Percentiles rank a stretch among this genome's conserved stretches.
phyloP scores from a whole-genome alignment of 2,113 vertebrate genomes.

The Psephotus haematonotus region DNA sequence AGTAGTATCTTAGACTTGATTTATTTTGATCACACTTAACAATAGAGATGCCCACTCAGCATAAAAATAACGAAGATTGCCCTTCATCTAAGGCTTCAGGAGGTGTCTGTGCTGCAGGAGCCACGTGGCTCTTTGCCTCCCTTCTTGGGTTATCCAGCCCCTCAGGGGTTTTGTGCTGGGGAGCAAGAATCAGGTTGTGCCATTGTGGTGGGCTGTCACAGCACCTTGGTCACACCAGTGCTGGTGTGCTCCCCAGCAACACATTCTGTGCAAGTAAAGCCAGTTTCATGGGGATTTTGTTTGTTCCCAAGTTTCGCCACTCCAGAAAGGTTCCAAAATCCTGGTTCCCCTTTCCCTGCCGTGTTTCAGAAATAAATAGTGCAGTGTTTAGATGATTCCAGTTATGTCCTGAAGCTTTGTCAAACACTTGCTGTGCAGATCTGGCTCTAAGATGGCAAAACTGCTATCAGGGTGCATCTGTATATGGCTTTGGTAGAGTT shows the following conservation, averaged over 20 bases:
- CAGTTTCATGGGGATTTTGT: neutral
- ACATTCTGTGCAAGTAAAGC: rapidly evolving
- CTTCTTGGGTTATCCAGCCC: neutral
- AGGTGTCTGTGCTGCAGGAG: rapidly evolving
- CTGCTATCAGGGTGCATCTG: neutral
- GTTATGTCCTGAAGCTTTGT: neutral
- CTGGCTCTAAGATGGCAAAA: neutral
- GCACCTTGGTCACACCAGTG: rapidly evolving
- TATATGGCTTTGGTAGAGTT: neutral
- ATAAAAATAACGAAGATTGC: neutral
- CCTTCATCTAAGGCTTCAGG: neutral
- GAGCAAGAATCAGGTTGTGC: neutral
- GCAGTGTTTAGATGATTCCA: neutral
- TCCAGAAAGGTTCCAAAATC: neutral
- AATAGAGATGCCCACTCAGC: neutral
- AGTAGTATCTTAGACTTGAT: neutral
- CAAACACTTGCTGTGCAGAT: neutral
- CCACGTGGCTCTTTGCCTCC: neutral
- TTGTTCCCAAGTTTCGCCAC: neutral
- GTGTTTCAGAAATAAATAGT: neutral
- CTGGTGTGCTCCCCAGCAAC: rapidly evolving
- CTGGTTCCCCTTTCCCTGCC: neutral
- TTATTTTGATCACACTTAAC: neutral
- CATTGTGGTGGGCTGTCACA: rapidly evolving
- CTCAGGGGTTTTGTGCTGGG: neutral